phyloP scores from a whole-genome alignment of 1,140 invertebrate species.

The Drosophila arawakana region DNA sequence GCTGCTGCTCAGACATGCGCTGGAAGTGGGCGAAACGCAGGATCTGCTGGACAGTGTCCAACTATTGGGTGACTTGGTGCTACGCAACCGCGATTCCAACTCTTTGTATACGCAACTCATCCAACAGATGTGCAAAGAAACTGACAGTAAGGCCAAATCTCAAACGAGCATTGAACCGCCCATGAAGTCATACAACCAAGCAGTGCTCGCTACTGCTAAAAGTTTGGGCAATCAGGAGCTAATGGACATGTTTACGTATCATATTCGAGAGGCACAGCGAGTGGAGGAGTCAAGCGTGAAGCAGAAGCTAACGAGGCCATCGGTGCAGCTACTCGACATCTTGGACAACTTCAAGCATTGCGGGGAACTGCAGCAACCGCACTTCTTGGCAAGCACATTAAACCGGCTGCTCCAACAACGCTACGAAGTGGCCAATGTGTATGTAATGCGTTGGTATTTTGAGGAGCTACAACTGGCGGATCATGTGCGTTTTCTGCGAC shows the following conservation, averaged over 20 bases:
- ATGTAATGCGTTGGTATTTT: conserved; percentile 66
- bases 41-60: conserved; percentile 66
- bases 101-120: conserved; percentile 55
- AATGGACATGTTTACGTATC: conserved; percentile 2
- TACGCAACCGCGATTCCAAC: conserved; percentile 20
- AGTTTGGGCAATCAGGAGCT: conserved; percentile 8
- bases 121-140: conserved; percentile 35
- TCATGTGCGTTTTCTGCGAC: conserved; percentile 65
- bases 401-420: conserved; percentile 50
- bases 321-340: conserved; percentile 8
- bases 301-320: conserved; percentile 1
- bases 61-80: conserved; percentile 59
- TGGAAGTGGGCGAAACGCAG: conserved; percentile 71
- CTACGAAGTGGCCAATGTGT: conserved; percentile 57
- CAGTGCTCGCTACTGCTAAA: background rate
- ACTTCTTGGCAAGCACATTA: conserved; percentile 25
- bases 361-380: background rate
- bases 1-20: conserved; percentile 57
- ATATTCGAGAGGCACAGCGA: background rate
- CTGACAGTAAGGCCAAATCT: background rate
- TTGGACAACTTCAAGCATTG: conserved; percentile 22
- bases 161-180: no score
- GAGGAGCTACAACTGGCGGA: conserved; percentile 56
- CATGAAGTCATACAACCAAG: background rate
- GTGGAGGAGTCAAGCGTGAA: conserved; percentile 1